These are phyloP conservation scores for Gymnoscelis rufifasciata DNA, from an alignment of 2,888 invertebrate species.

Conservation along the genomic window DNA sequence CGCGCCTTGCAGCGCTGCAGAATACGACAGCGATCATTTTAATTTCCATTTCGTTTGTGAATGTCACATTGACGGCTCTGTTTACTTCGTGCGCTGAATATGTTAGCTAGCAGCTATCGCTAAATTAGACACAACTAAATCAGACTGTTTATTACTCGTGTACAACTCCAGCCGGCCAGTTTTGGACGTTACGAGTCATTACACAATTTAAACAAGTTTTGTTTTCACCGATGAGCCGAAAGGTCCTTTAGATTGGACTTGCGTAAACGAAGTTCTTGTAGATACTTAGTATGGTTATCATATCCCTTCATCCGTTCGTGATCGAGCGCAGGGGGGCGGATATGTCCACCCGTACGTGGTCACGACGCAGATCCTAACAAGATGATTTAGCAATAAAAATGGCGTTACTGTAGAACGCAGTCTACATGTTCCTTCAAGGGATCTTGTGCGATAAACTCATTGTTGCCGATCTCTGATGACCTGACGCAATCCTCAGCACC, in stretches of 20 bases:
- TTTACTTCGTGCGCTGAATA: slow-evolving; percentile 39
- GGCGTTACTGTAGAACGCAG: not conserved
- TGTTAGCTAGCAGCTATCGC: slow-evolving; percentile 11
- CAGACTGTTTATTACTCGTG: not conserved
- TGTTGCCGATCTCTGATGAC: slow-evolving; percentile 15
- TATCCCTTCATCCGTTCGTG: slow-evolving; percentile 40
- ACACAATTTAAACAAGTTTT: not conserved
- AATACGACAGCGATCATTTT: slow-evolving; percentile 63
- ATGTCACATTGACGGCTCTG: slow-evolving; percentile 54
- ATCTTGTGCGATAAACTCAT: not conserved
- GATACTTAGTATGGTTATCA: slow-evolving; percentile 26
- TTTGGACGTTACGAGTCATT: too few relatives aligned
- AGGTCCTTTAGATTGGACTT: slow-evolving; percentile 4
- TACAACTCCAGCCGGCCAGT: not conserved
- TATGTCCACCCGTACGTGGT: slow-evolving; percentile 29
- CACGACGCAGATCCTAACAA: slow-evolving; percentile 31
- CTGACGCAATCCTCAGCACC: slow-evolving; percentile 38
- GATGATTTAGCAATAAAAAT: slow-evolving; percentile 1
- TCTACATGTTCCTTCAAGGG: not conserved
- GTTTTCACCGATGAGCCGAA: not conserved
- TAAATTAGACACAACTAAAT: not conserved
- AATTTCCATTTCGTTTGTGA: slow-evolving; percentile 71
- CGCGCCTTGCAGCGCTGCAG: slow-evolving; percentile 62
- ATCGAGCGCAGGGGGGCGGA: slow-evolving; percentile 38
- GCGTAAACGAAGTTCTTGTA: slow-evolving; percentile 19